phyloP scores from a whole-genome alignment of 2,888 invertebrate species.

The Eilema depressum region DNA sequence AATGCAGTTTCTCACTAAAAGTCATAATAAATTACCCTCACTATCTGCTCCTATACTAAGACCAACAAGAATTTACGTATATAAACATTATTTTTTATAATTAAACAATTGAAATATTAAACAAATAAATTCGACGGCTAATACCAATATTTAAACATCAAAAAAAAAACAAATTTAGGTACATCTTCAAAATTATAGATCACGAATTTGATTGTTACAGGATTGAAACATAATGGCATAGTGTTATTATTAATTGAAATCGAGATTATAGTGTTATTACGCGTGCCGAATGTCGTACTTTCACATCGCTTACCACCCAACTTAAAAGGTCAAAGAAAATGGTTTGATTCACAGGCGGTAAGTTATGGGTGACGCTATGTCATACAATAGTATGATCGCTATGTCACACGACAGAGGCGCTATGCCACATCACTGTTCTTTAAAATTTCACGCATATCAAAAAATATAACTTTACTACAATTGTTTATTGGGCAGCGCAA shows the following conservation, averaged over 20 bases:
- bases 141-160: background rate
- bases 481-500: background rate
- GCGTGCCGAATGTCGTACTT: background rate
- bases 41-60: background rate
- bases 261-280: background rate
- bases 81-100: background rate
- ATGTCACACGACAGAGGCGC: background rate
- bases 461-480: no score
- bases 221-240: background rate
- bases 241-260: background rate
- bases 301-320: background rate
- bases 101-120: background rate
- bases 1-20: constrained; percentile 2
- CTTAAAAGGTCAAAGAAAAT: background rate
- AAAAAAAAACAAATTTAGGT: background rate
- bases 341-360: background rate
- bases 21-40: constrained; percentile 1
- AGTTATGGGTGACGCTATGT: background rate
- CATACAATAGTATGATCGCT: background rate
- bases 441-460: no score
- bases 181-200: background rate
- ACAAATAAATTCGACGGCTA: background rate
- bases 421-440: background rate
- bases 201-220: background rate
- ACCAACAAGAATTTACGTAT: background rate